phyloP scores from a whole-genome alignment of 2,797 vertebrate species.

The Gymnoscopelus braueri region DNA sequence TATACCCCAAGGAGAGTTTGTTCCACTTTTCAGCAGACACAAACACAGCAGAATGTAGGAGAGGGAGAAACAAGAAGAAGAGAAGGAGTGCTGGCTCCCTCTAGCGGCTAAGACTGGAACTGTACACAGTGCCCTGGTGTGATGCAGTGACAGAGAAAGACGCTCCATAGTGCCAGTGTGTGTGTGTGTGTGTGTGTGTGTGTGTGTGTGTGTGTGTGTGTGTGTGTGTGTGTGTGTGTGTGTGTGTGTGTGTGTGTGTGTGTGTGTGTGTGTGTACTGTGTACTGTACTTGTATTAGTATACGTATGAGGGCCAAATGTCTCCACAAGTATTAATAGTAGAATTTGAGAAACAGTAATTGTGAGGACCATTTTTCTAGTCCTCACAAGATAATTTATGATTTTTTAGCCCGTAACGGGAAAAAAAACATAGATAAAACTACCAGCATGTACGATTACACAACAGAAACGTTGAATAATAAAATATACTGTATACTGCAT shows the following conservation, averaged over 20 bases:
- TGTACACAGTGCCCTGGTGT: conserved; percentile 1
- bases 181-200: too few species aligned
- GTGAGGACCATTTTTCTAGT: too few species aligned
- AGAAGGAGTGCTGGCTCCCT: conserved; percentile 70
- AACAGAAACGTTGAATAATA: not conserved
- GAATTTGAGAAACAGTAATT: too few species aligned
- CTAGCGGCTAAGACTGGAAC: conserved; percentile 64
- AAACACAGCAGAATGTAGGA: conserved; percentile 30
- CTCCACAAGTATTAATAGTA: too few species aligned
- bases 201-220: not conserved
- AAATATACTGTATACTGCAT: too few species aligned
- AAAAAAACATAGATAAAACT: conserved; percentile 1
- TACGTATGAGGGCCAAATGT: too few species aligned
- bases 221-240: not conserved
- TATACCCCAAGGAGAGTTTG: conserved; percentile 45
- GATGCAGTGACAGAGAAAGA: not conserved
- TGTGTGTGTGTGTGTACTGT: not conserved
- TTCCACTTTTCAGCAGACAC: conserved; percentile 41
- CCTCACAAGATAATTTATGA: too few species aligned
- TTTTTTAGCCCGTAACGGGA: not conserved
- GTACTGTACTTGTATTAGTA: not conserved
- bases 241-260: not conserved
- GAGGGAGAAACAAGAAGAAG: not conserved
- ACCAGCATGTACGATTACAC: conserved; percentile 13
- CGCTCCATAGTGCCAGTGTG: too few species aligned